These are phyloP conservation scores for Samia ricini DNA, from an alignment of 1,140 invertebrate genomes.

Conservation along the genomic window DNA sequence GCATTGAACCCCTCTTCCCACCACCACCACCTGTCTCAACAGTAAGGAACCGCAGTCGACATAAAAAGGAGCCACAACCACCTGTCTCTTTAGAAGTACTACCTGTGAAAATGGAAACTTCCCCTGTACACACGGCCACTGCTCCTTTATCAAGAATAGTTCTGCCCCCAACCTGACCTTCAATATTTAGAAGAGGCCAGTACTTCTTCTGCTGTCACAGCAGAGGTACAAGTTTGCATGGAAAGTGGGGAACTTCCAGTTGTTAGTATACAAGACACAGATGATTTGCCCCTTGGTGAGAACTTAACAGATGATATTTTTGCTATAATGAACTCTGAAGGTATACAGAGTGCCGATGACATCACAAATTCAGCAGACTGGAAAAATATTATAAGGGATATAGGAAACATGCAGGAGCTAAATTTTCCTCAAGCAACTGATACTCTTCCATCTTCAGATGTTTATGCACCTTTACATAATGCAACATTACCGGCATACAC, in stretches of 20 bases:
- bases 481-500: constrained; percentile 47
- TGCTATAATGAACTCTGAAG: constrained; percentile 73
- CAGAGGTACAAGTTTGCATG: constrained; percentile 67
- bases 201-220: constrained; percentile 50
- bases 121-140: constrained; percentile 55
- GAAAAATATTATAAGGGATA: constrained; percentile 74
- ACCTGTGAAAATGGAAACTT: constrained; percentile 56
- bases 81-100: constrained; percentile 48
- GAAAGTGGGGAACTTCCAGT: constrained; percentile 69
- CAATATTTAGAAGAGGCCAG: constrained; percentile 70
- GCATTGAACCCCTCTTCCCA: constrained; percentile 53
- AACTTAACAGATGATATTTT: constrained; percentile 72
- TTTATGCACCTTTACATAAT: constrained; percentile 49
- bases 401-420: constrained; percentile 67
- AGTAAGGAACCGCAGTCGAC: constrained; percentile 58
- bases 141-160: constrained; percentile 60
- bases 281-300: constrained; percentile 66
- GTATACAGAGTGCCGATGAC: constrained; percentile 70
- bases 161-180: constrained; percentile 55
- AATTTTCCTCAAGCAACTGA: constrained; percentile 59
- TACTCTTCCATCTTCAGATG: constrained; percentile 46
- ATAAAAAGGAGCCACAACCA: constrained; percentile 62
- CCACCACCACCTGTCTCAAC: constrained; percentile 59
- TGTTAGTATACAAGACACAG: constrained; percentile 73
- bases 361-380: constrained; percentile 65